Conservation (phyloP, 1,140 invertebrate genomes). For the Leptinotarsa undecemlineata region DNA sequence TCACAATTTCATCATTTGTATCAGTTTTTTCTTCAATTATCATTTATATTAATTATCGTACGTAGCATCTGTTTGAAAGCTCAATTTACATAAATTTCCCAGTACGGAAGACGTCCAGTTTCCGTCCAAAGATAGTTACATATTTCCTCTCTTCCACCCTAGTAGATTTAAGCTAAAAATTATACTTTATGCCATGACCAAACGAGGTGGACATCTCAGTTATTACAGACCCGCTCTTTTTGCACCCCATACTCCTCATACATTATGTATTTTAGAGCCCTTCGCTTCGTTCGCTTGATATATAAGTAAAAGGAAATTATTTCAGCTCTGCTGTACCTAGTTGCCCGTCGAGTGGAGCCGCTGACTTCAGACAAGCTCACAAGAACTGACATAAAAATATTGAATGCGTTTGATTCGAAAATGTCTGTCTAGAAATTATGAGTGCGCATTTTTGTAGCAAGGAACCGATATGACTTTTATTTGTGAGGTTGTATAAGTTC, state of each 20-base stretch:
- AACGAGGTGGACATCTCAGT: constrained; percentile 40
- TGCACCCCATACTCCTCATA: constrained; percentile 36
- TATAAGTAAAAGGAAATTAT: constrained; percentile 26
- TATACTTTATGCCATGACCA: constrained; percentile 48
- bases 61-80: no score
- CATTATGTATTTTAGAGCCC: constrained; percentile 43
- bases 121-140: constrained; percentile 46
- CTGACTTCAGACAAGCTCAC: not conserved
- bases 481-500: no score
- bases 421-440: no score
- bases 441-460: no score
- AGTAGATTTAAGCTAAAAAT: constrained; percentile 47
- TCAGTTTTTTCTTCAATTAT: no score
- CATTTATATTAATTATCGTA: no score
- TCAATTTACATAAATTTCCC: no score
- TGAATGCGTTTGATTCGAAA: constrained; percentile 9
- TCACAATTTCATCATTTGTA: no score
- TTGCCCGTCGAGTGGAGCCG: not conserved
- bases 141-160: constrained; percentile 48
- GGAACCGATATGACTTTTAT: no score
- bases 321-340: constrained; percentile 16
- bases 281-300: constrained; percentile 24
- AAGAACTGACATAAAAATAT: constrained; percentile 8
- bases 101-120: constrained; percentile 20
- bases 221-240: constrained; percentile 34